Base-by-base conservation (phyloP, 1,140 invertebrate genomes). In the Sarcophaga peregrina region DNA sequence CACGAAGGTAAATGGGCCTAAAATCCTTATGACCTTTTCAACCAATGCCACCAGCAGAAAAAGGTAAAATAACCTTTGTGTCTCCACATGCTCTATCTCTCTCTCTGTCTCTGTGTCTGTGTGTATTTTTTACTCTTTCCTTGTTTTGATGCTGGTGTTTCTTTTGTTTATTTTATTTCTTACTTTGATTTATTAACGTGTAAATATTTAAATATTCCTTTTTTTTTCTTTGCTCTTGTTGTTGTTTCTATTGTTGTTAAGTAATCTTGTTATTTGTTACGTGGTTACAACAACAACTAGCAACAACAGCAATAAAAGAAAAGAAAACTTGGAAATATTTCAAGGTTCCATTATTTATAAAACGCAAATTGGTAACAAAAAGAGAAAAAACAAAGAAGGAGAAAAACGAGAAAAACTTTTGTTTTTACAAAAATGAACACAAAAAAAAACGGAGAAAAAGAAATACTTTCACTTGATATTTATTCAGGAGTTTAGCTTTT, bases 161-260 rank as follows among this genome's bases (percentile, higher is more conserved):
- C n/a, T 13, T n/a, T 58, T 58, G 54, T 58, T 58, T 58, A n/a
- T 58, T 11, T 58, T 58, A 58, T 58, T 58, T 58, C 13, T 58
- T 58, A 58, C 54, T 58, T 58, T 58, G 54, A 58, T 58, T 58
- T 58, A 58, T 58, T 58, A 58, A 58, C n/a, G 54, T 58, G 54
- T 58, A 58, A 58, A 58, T 58, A 58, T 58, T 58, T 58, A 58
- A 58, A 58, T 58, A n/a, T 58, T 58, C 13, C 15, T 10, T 52
- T 58, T 5, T 58, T 13, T 58, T 58, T 58, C n/a, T n/a, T 58
- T 58, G n/a, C 54, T 58, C 4, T 37, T 37, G 25, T 37, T 37
- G 25, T 37, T 37, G 25, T 37, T 37, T 37, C 25, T 37, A 37
- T 37, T 37, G 25, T 37, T 37, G 25, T 37, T 58, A 13, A 58